These are phyloP conservation scores for Ganaspis sp. DNA, from an alignment of 1,140 invertebrate genomes.

Conservation along the genomic window DNA sequence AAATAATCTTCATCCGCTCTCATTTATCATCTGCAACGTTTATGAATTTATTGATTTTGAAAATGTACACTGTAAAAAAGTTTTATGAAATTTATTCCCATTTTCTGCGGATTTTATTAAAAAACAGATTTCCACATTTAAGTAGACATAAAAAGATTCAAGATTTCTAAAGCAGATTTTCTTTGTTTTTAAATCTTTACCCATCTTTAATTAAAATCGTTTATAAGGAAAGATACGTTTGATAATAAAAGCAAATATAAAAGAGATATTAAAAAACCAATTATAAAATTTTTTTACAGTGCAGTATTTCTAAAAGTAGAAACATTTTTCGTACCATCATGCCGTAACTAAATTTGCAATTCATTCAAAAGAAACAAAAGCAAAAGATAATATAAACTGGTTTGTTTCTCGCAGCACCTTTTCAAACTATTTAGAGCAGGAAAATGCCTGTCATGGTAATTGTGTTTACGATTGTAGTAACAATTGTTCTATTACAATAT, in stretches of 20 bases:
- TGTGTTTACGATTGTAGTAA: not conserved
- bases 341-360: not conserved
- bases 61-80: not conserved
- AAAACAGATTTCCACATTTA: not conserved
- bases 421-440: not conserved
- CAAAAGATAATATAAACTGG: not conserved
- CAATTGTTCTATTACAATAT: not conserved
- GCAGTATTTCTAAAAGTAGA: not conserved
- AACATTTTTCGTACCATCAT: not conserved
- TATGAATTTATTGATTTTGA: not conserved
- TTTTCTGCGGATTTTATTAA: too few species aligned
- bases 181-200: too few species aligned
- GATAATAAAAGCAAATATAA: too few species aligned
- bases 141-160: not conserved
- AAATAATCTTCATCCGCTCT: conserved; percentile 18
- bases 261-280: too few species aligned
- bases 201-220: too few species aligned
- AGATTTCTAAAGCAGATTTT: too few species aligned
- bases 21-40: conserved; percentile 9
- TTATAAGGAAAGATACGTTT: too few species aligned
- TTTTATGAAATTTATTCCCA: not conserved
- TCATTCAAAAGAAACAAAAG: not conserved
- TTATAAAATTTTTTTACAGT: too few species aligned
- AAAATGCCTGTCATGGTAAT: not conserved
- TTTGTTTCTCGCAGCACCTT: not conserved